These are phyloP conservation scores for Bellardia bayeri DNA, from an alignment of 2,888 invertebrate species.

Conservation along the genomic window DNA sequence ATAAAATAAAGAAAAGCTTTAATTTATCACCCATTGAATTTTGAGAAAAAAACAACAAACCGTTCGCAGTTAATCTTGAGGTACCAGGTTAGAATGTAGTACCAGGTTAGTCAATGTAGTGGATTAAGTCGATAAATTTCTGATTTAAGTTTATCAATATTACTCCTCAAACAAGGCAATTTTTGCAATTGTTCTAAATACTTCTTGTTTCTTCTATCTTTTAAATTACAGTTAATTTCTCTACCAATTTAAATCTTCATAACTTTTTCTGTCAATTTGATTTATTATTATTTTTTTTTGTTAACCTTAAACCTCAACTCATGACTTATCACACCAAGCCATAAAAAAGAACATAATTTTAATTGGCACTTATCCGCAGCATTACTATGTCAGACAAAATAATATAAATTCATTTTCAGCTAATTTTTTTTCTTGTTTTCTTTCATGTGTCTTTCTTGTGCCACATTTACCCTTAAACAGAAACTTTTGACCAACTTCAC, in stretches of 20 bases:
- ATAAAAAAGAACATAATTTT: constrained; percentile 49
- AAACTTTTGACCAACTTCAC: constrained; percentile 45
- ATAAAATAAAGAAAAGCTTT: no score
- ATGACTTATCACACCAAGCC: not conserved
- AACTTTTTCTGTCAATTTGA: not conserved
- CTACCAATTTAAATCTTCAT: not conserved
- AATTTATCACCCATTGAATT: no score
- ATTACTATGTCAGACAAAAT: constrained; percentile 61
- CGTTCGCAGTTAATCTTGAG: no score
- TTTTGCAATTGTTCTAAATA: no score
- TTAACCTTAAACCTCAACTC: not conserved
- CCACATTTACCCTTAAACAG: constrained; percentile 17
- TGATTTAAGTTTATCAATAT: no score
- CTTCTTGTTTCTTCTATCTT: not conserved
- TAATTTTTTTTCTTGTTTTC: constrained; percentile 51
- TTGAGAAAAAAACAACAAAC: no score
- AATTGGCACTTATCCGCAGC: constrained; percentile 70
- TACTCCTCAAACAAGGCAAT: no score
- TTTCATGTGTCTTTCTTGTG: not conserved
- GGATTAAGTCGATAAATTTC: no score
- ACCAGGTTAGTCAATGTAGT: no score
- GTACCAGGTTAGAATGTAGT: no score
- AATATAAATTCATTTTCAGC: constrained; percentile 61
- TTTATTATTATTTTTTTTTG: not conserved
- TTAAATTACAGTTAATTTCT: not conserved